phyloP scores from a whole-genome alignment of 1,140 invertebrate species.

The Drosophila repleta region DNA sequence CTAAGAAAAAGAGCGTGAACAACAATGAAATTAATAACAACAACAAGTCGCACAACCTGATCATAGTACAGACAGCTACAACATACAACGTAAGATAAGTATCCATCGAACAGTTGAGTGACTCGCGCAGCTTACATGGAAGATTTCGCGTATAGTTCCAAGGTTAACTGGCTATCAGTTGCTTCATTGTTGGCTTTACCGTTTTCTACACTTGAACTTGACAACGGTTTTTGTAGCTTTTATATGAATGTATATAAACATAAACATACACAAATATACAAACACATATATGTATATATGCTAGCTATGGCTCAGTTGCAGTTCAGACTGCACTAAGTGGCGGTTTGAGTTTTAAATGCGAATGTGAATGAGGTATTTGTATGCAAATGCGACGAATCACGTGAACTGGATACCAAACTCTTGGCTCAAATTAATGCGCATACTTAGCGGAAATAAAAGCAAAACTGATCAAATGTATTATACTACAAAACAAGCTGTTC shows the following conservation, averaged over 20 bases:
- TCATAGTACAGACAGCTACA: constrained; percentile 15
- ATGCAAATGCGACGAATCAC: constrained; percentile 63
- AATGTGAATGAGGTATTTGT: constrained; percentile 18
- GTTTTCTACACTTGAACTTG: constrained; percentile 72
- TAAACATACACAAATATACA: not conserved
- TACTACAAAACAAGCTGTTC: not conserved
- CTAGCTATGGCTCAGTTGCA: constrained; percentile 8
- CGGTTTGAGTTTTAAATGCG: not conserved
- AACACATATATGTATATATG: not conserved
- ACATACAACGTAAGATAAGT: not conserved
- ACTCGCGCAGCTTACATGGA: constrained; percentile 54
- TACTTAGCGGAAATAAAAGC: constrained; percentile 48
- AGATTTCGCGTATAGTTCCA: constrained; percentile 64
- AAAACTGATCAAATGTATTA: not conserved
- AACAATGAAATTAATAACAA: constrained; percentile 19
- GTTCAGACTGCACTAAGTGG: constrained; percentile 1
- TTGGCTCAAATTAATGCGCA: constrained; percentile 46
- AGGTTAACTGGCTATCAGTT: constrained; percentile 57
- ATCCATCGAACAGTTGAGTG: constrained; percentile 53
- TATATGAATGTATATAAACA: not conserved
- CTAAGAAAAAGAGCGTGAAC: constrained; percentile 2
- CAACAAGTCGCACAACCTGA: constrained; percentile 31
- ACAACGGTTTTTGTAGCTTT: constrained; percentile 11
- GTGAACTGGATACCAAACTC: constrained; percentile 52
- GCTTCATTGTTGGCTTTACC: constrained; percentile 45